Evolutionary conservation across 92 coral and sea anemone species (phyloP).

Genomic region (Palythoa grandis): DNA sequence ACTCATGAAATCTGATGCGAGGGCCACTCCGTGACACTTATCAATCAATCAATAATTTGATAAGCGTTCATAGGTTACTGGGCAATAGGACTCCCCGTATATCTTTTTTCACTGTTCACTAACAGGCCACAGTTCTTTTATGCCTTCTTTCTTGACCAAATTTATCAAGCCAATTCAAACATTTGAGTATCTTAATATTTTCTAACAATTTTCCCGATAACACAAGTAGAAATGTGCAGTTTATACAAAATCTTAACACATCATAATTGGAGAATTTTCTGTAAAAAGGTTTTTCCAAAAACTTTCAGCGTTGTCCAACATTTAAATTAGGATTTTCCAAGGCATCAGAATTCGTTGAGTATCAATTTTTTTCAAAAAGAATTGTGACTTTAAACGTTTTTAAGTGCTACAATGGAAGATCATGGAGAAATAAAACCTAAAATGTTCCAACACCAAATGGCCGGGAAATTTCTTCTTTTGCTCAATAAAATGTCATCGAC

Average conservation of each 20-base stretch:
- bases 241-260: not conserved
- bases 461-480: not conserved
- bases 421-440: not conserved
- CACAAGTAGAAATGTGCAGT: not conserved
- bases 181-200: not conserved
- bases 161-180: not conserved
- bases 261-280: not conserved
- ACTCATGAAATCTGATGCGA: not conserved
- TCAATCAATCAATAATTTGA: not conserved
- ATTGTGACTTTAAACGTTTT: not conserved
- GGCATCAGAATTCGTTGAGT: not conserved
- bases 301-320: not conserved
- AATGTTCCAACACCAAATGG: not conserved
- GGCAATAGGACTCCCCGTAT: not conserved
- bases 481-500: not conserved
- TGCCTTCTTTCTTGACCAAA: not conserved
- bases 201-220: not conserved
- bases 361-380: not conserved
- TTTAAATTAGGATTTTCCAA: too few species aligned
- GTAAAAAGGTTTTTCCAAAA: slow-evolving; percentile 17
- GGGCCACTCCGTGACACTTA: not conserved
- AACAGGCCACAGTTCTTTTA: not conserved
- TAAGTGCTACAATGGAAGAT: not conserved
- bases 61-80: not conserved
- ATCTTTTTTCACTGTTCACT: not conserved